Conservation (phyloP, 2,113 vertebrate species). For the Cinclus cinclus region DNA sequence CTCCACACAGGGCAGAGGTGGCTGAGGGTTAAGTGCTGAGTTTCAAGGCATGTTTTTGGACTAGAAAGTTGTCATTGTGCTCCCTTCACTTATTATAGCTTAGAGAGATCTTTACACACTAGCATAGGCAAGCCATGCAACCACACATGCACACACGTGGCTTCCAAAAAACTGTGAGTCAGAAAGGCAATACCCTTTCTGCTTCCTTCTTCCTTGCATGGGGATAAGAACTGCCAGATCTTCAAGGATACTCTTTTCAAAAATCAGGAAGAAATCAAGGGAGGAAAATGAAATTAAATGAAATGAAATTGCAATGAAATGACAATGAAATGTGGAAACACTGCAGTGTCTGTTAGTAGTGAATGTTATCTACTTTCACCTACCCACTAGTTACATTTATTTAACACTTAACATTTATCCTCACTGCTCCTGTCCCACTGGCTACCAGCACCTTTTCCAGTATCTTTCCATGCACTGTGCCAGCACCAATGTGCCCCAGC, state of each 20-base stretch:
- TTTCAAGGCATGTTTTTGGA: background rate
- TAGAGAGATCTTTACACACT: background rate
- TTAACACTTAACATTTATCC: background rate
- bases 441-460: background rate
- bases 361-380: background rate
- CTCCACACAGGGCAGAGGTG: fast-evolving
- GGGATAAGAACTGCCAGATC: background rate
- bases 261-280: background rate
- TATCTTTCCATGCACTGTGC: fast-evolving
- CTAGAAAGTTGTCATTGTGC: background rate
- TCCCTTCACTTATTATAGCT: background rate
- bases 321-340: background rate
- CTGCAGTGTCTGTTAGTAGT: background rate
- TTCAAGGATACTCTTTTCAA: background rate
- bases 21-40: background rate
- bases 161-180: background rate
- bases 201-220: background rate
- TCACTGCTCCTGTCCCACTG: background rate
- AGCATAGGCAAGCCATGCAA: background rate
- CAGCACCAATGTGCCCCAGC: background rate
- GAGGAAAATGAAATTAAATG: background rate
- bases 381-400: background rate
- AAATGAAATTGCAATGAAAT: background rate
- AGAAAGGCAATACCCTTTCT: background rate
- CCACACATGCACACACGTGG: fast-evolving